Evolutionary conservation across 2,888 invertebrate species (phyloP), one percentile per base, ranked within the genome.

Genomic region (Drosophila ezoana): DNA sequence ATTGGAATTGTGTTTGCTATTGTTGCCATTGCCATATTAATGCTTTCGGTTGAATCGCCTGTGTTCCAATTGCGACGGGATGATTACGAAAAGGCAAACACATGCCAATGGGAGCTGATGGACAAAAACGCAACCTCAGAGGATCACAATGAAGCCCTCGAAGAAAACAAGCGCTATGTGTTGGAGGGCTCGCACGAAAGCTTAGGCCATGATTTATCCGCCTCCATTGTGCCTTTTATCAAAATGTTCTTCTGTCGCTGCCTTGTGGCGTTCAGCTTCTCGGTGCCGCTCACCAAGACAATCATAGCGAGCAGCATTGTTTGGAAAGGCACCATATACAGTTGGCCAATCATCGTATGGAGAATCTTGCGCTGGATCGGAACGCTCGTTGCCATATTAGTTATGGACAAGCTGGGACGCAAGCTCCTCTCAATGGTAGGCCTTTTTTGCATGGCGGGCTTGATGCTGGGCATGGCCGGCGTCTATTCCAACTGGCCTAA

Each of bases 261-360:
- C 56, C 65, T 84, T 14, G 77, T 90, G 9, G 83, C 91, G 0
- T 90, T 90, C 54, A 79, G 86, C 33, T 81, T 91, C 32, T 85
- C 91, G 1, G 10, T 90, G 44, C 91, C 91, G 0, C 65, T 90
- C 5, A 73, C 67, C 13, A 4, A 49, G 2, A 70, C 81, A 4
- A 68, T 83, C 14, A 58, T 72, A 8, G 3, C 13, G 1, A 78
- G 86, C 63, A 70, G 54, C 13, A 0, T 9, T 0, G 1, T 52
- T 1, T 44, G 48, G 13, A 8, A 66, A 10, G 41, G 18, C 0
- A 16, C 33, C 8, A 28, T 57, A 8, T 64, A 64, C 54, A 49
- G 53, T 33, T 88, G 89, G 90, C 68, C 80, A 1, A 54, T 72
- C 3, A 69, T 75, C 10, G 63, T 89, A 0, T 88, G 76, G 52